These are phyloP conservation scores for Drosophila lini DNA, from an alignment of 1,140 invertebrate species.

Conservation along the genomic window DNA sequence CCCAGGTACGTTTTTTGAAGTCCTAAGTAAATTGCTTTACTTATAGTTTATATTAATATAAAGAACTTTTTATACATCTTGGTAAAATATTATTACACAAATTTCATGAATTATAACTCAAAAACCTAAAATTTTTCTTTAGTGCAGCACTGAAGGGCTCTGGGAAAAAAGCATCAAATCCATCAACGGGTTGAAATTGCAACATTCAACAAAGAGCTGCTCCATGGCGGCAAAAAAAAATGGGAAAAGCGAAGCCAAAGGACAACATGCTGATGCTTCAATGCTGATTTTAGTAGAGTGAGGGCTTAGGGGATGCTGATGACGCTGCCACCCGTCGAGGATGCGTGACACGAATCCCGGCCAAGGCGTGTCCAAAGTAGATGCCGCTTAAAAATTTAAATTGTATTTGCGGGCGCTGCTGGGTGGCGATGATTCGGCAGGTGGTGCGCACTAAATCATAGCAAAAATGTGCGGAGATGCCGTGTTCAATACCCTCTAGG, in stretches of 20 bases:
- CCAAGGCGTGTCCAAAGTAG: slow-evolving; percentile 67
- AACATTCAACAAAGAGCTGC: slow-evolving; percentile 64
- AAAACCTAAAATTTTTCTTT: neutral
- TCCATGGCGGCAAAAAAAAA: slow-evolving; percentile 20
- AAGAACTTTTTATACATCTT: neutral
- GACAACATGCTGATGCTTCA: slow-evolving; percentile 70
- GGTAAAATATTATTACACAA: neutral
- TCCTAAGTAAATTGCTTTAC: no score
- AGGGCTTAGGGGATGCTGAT: slow-evolving; percentile 40
- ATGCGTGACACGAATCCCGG: slow-evolving; percentile 76
- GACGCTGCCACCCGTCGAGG: slow-evolving; percentile 68
- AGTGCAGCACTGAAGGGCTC: slow-evolving; percentile 3
- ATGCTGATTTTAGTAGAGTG: slow-evolving; percentile 48
- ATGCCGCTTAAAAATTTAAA: slow-evolving; percentile 82
- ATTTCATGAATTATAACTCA: neutral
- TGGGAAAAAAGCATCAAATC: slow-evolving; percentile 69
- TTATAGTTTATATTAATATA: neutral
- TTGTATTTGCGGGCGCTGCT: slow-evolving; percentile 72
- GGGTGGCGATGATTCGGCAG: slow-evolving; percentile 50
- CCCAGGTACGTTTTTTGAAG: no score
- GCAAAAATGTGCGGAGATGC: slow-evolving; percentile 42
- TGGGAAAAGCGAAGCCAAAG: slow-evolving; percentile 38
- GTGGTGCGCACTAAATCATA: slow-evolving; percentile 76
- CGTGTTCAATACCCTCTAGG: slow-evolving; percentile 32
- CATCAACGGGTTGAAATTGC: slow-evolving; percentile 82